These are phyloP conservation scores for Scalopus aquaticus DNA, from an alignment of 2,113 vertebrate genomes.

Conservation along the genomic window DNA sequence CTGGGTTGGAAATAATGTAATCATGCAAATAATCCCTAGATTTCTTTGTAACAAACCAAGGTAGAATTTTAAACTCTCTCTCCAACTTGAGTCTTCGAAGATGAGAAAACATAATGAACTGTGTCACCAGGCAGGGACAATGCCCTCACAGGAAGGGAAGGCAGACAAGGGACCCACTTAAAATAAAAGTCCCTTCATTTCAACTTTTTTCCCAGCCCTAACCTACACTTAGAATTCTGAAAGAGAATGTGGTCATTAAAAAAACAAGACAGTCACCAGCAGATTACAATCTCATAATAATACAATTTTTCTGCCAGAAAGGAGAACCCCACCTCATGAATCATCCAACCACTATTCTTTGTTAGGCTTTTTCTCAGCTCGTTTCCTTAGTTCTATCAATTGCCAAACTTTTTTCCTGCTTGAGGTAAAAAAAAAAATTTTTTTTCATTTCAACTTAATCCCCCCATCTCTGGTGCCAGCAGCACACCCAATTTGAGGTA, in stretches of 20 bases:
- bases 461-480: not conserved
- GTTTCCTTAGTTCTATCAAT: slow-evolving; percentile 58
- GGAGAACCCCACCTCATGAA: slow-evolving; percentile 71
- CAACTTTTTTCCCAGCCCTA: not conserved
- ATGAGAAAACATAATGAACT: not conserved
- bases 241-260: slow-evolving; percentile 57
- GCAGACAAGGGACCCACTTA: not conserved
- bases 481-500: not conserved
- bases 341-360: slow-evolving; percentile 68
- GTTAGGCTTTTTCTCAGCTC: slow-evolving; percentile 53
- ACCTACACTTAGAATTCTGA: slow-evolving; percentile 55
- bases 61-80: not conserved
- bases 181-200: slow-evolving; percentile 13
- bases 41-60: not conserved
- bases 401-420: not conserved
- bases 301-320: slow-evolving; percentile 28
- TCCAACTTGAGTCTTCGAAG: not conserved
- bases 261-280: slow-evolving; percentile 55
- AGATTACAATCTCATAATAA: slow-evolving; percentile 64
- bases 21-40: not conserved
- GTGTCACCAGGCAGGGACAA: not conserved
- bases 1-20: not conserved
- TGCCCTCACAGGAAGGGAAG: not conserved
- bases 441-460: slow-evolving; percentile 37
- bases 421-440: not conserved